phyloP scores from a whole-genome alignment of 1,140 invertebrate genomes.

The Pachyrhynchus sulphureomaculatus region DNA sequence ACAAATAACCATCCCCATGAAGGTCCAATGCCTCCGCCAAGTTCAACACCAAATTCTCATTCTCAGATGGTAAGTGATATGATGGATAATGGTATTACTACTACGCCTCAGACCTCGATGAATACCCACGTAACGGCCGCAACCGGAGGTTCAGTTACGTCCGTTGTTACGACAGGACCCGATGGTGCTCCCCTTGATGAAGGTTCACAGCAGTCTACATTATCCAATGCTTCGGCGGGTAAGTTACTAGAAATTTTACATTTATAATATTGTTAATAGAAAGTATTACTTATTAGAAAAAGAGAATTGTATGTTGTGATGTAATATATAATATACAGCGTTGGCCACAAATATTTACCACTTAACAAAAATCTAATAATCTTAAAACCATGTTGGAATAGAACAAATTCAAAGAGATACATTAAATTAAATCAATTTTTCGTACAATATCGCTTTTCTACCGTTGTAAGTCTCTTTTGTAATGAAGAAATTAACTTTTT shows the following conservation, averaged over 20 bases:
- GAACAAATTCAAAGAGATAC: too few relatives aligned
- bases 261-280: not conserved
- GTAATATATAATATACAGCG: too few relatives aligned
- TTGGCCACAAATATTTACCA: too few relatives aligned
- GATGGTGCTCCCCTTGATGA: conserved; percentile 85
- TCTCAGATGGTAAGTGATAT: conserved; percentile 54
- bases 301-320: not conserved
- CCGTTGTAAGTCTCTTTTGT: too few relatives aligned
- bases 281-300: too few relatives aligned
- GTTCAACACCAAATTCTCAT: conserved; percentile 62
- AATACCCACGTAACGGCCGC: conserved; percentile 44
- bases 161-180: conserved; percentile 82
- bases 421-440: too few relatives aligned
- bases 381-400: too few relatives aligned
- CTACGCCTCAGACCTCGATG: conserved; percentile 55
- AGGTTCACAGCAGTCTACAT: conserved; percentile 86
- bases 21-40: conserved; percentile 61
- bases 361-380: too few relatives aligned
- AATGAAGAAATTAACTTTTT: too few relatives aligned
- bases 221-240: conserved; percentile 88
- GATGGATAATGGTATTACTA: conserved; percentile 61
- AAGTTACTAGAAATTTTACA: conserved; percentile 27
- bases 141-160: conserved; percentile 69
- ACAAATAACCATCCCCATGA: conserved; percentile 56
- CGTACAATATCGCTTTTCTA: too few relatives aligned